Evolutionary conservation across 2,888 invertebrate species (phyloP), one percentile per base, ranked within the genome.

Genomic region (Tribolium freemani): DNA sequence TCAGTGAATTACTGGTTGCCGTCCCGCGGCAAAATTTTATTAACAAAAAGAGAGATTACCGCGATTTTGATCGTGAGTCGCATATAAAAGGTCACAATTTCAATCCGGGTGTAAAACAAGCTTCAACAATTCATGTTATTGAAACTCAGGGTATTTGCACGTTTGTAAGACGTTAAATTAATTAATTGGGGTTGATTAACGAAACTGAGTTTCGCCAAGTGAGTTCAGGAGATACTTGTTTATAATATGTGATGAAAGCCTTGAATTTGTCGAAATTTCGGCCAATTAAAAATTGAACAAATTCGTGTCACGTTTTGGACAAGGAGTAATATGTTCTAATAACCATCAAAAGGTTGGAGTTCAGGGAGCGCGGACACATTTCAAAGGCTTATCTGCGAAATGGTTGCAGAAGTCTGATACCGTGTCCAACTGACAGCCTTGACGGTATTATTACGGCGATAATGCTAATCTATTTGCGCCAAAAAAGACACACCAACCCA

Each of bases 321-420:
- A 67, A 69, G 69, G 73, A 75, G 72, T 73, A 75, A 75, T 75
- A 75, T 75, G 73, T 75, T 69, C 73, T 75, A 73, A 75, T 75
- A 75, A 75, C 69, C 73, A 64, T 69, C 70, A 54, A 75, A 75
- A 75, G 75, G 75, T 75, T 70, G 72, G 53, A 75, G 72, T 73
- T 73, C 73, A 73, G 56, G 67, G 58, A 72, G 72, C 57, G 70
- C 66, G 66, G 66, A 71, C 63, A 75, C 73, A 73, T 72, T 74
- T 75, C 68, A 71, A 51, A 63, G 69, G 63, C 71, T 75, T 68
- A 68, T 68, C 68, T 68, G 31, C 38, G 50, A 30, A 68, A 68
- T 56, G 68, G 54, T 68, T 68, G 57, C 58, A 68, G 68, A 68
- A 46, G 45, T 46, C 46, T 54, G 54, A 54, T 46, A 58, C 58